These are phyloP conservation scores for Cygnus atratus DNA, from an alignment of 2,113 vertebrate species.

Conservation along the genomic window DNA sequence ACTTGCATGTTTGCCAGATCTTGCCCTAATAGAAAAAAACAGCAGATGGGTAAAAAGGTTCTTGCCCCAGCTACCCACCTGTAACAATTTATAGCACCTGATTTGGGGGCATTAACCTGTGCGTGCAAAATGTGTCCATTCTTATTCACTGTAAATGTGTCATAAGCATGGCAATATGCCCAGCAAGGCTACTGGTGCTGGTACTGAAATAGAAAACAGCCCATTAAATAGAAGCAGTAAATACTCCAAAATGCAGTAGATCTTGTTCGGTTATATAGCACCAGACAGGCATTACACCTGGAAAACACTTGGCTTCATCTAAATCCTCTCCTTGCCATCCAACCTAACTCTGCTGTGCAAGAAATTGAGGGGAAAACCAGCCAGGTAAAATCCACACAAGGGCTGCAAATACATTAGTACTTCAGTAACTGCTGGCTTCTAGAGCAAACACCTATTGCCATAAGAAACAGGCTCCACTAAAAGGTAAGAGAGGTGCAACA, in stretches of 20 bases:
- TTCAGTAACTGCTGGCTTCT: not conserved
- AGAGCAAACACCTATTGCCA: not conserved
- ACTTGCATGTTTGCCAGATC: not conserved
- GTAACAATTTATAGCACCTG: conserved; percentile 23
- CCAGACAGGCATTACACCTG: not conserved
- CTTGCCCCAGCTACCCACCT: not conserved
- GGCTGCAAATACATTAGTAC: not conserved
- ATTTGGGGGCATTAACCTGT: conserved; percentile 33
- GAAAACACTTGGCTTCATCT: not conserved
- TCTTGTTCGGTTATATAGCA: conserved; percentile 38
- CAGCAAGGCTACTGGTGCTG: conserved; percentile 1
- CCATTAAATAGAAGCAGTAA: conserved; percentile 55
- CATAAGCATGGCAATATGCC: conserved; percentile 37
- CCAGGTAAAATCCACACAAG: not conserved
- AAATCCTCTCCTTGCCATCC: not conserved
- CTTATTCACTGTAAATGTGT: conserved; percentile 39
- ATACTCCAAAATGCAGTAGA: not conserved
- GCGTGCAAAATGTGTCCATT: conserved; percentile 1
- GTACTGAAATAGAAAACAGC: conserved; percentile 26
- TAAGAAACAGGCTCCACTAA: not conserved
- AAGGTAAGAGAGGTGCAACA: not conserved
- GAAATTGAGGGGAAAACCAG: not conserved
- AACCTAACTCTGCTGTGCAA: not conserved
- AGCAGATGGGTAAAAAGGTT: not conserved
- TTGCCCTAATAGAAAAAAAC: not conserved